A percentile compares a stretch with the other conserved stretches of the same genome.
phyloP scores from a whole-genome alignment of 2,113 vertebrate genomes.

The Eira barbara region DNA sequence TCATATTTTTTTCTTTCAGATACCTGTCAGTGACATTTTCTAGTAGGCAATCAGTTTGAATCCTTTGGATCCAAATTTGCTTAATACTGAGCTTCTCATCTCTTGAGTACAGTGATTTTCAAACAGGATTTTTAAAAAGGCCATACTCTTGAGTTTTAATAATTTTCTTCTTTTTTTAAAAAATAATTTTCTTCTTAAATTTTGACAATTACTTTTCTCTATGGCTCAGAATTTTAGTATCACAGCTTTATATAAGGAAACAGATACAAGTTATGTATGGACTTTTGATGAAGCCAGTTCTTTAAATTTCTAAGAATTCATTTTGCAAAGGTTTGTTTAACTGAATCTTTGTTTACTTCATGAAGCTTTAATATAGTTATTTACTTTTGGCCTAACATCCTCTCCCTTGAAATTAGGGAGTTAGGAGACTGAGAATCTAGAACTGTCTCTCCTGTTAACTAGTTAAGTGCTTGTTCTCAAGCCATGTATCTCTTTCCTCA shows the following conservation, averaged over 20 bases:
- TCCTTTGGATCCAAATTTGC: constrained; percentile 25
- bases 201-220: not conserved
- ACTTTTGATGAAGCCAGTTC: constrained; percentile 10
- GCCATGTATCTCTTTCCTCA: not conserved
- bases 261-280: not conserved
- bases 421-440: not conserved
- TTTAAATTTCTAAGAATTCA: constrained; percentile 42
- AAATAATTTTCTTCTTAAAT: constrained; percentile 10
- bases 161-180: not conserved
- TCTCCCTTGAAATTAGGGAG: constrained; percentile 22
- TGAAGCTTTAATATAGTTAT: constrained; percentile 21
- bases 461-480: constrained; percentile 1
- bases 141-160: not conserved
- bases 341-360: not conserved
- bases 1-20: not conserved
- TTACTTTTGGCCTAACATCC: not conserved
- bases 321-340: constrained; percentile 17
- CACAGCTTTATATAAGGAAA: constrained; percentile 25
- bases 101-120: constrained; percentile 27
- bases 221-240: not conserved
- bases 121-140: not conserved
- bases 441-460: not conserved
- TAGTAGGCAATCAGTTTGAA: not conserved
- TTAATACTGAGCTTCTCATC: not conserved
- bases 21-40: constrained; percentile 20